Evolutionary conservation across 2,888 invertebrate genomes (phyloP).

Genomic region (Luperina testacea): DNA sequence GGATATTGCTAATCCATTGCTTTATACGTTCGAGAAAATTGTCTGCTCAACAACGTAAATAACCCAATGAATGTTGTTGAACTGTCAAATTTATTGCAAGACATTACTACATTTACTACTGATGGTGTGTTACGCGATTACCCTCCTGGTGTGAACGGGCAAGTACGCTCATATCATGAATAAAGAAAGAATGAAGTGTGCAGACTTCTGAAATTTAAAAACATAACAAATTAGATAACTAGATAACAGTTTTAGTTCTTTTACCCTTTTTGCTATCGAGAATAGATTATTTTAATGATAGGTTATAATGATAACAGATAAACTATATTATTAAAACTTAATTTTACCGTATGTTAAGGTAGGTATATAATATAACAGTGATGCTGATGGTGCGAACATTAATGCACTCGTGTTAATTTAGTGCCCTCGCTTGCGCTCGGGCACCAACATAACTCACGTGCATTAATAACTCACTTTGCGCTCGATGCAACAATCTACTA

Average conservation of each 20-base stretch:
- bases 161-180: conserved; percentile 8
- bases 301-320: neutral
- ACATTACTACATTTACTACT: no score
- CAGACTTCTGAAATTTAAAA: conserved; percentile 4
- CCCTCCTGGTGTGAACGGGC: conserved; percentile 15
- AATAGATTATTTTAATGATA: neutral
- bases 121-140: no score
- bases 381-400: conserved; percentile 11
- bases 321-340: neutral
- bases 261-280: neutral
- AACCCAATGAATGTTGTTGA: neutral
- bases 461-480: no score
- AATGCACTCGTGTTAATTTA: no score
- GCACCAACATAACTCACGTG: no score
- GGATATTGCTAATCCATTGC: neutral
- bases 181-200: neutral
- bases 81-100: neutral
- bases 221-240: neutral
- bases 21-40: neutral
- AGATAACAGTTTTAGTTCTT: neutral
- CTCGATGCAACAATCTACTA: no score
- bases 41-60: neutral
- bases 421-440: no score
- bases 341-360: conserved; percentile 2
- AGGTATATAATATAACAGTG: no score